Evolutionary conservation across 2,888 invertebrate species (phyloP).

Genomic region (Amblyteles armatorius): DNA sequence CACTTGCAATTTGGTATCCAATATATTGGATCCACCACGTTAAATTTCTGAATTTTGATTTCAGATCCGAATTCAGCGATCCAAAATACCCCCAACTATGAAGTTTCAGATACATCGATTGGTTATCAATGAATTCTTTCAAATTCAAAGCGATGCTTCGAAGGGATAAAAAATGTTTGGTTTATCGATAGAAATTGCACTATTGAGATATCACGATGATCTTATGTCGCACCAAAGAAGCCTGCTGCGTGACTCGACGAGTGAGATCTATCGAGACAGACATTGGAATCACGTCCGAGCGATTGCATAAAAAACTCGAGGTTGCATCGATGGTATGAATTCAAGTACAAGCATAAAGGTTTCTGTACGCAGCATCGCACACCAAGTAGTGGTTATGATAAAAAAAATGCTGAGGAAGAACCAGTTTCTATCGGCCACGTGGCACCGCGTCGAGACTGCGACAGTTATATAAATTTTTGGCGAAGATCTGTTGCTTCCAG

Average conservation of each 20-base stretch:
- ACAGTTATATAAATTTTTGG: constrained; percentile 28
- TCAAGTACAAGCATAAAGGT: constrained; percentile 1
- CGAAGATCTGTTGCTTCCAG: constrained; percentile 19
- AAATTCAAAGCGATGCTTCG: too few relatives aligned
- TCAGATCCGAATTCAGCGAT: too few relatives aligned
- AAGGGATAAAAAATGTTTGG: not conserved
- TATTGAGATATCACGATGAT: not conserved
- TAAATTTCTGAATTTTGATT: too few relatives aligned
- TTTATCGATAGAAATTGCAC: not conserved
- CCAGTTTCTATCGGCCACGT: not conserved
- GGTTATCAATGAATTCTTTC: too few relatives aligned
- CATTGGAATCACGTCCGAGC: not conserved
- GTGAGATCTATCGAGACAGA: constrained; percentile 10
- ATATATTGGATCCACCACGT: too few relatives aligned
- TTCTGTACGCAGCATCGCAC: not conserved
- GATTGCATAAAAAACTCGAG: constrained; percentile 1
- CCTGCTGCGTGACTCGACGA: not conserved
- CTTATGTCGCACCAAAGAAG: not conserved
- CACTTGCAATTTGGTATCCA: too few relatives aligned
- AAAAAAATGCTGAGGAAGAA: not conserved
- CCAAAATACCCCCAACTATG: too few relatives aligned
- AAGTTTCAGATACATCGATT: too few relatives aligned
- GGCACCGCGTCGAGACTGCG: not conserved
- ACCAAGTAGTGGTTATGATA: too few relatives aligned
- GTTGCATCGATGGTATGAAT: not conserved